A percentile compares a stretch with the other conserved stretches of the same genome.
Evolutionary conservation across 2,113 vertebrate species (phyloP).

Genomic region (Leucopsar rothschildi): DNA sequence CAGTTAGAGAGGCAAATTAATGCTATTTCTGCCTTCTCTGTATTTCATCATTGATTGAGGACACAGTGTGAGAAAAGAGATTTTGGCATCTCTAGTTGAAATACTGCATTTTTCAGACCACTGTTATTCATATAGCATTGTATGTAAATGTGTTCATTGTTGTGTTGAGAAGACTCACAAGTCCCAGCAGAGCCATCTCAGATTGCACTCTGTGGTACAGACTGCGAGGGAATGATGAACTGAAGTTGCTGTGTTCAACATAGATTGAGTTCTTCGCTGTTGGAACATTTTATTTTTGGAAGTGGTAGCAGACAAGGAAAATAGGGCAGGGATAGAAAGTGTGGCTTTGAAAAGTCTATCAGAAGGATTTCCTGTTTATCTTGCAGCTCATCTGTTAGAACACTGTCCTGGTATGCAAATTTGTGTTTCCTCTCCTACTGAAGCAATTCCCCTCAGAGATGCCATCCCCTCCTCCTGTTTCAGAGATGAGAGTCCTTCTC

Average conservation of each 20-base stretch:
- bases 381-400: not conserved
- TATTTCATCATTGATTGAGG: not conserved
- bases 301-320: not conserved
- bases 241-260: not conserved
- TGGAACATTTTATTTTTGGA: not conserved
- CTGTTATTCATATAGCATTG: not conserved
- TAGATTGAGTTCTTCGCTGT: not conserved
- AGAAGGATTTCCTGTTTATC: not conserved
- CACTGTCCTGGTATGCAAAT: not conserved
- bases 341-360: not conserved
- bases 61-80: not conserved
- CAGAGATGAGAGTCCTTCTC: not conserved
- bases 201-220: not conserved
- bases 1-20: not conserved
- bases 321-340: not conserved
- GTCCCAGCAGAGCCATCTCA: not conserved
- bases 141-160: not conserved
- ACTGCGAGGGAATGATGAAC: not conserved
- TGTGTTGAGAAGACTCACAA: not conserved
- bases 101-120: not conserved
- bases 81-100: not conserved
- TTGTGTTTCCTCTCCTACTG: not conserved
- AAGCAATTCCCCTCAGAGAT: not conserved
- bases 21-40: not conserved
- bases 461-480: not conserved